Base-by-base conservation (phyloP, 1,140 invertebrate genomes). In the Colletes latitarsis region DNA sequence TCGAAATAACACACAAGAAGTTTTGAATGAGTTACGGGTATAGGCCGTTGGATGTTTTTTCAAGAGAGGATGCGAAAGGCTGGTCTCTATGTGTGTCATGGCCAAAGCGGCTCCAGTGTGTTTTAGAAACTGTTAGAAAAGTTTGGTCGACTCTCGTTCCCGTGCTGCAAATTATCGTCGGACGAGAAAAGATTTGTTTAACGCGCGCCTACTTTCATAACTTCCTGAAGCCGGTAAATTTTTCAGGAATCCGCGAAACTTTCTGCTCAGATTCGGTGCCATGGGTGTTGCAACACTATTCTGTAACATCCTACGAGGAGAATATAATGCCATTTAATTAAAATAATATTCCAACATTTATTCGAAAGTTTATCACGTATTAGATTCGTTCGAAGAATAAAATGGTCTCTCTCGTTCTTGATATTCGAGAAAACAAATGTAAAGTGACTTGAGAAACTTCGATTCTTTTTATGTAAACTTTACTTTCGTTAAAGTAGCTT, bases 51-150 rank as follows among this genome's bases (percentile, higher is more conserved):
- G 72, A 86, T 73, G 78, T 77, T 87, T 76, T 62, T 77, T 76
- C 68, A 63, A 67, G 77, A 84, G 79, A 88, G 85, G 82, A 88
- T 88, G 86, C 86, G 86, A 84, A 88, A 88, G 86, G 69, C 85
- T 82, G 78, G 84, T 64, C 57, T 17, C 41, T 79, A 88, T 87
- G 86, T 88, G 62, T 88, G 86, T 88, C 86, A 88, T 62, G 86
- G 86, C 76, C 86, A 88, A 73, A 81, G 58, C 71, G 63, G 60
- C 49, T 30, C 60, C 60, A 73, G 72, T 79, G 64, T 84, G 78
- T 87, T 87, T 87, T 88, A 82, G 85, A 88, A 88, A 80, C 82
- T 81, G 79, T 88, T 88, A 88, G 86, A 87, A 81, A 70, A 82
- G 68, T 78, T 71, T 55, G 66, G 80, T 49, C 53, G 53, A 21